Evolutionary conservation across 2,113 vertebrate genomes (phyloP).

Genomic region (Trematomus loennbergii): DNA sequence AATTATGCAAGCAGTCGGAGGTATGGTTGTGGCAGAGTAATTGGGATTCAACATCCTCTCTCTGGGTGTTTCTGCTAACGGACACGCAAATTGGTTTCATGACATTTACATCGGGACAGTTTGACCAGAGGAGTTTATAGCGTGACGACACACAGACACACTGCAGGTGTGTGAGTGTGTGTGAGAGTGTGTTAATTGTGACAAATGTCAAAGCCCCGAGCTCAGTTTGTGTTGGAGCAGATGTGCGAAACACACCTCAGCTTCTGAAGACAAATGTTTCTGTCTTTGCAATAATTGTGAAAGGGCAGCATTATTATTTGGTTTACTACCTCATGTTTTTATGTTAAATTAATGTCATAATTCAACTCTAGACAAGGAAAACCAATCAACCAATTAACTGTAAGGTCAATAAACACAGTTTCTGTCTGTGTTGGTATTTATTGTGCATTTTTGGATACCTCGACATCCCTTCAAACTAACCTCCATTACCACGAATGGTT

Average conservation of each 20-base stretch:
- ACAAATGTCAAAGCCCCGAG: conserved; percentile 34
- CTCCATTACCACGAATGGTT: no score
- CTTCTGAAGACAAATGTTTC: conserved; percentile 32
- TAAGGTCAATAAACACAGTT: not conserved
- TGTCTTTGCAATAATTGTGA: conserved; percentile 16
- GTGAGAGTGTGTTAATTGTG: conserved; percentile 13
- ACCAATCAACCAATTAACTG: not conserved
- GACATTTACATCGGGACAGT: conserved; percentile 57
- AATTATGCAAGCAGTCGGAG: conserved; percentile 52
- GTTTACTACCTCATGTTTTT: conserved; percentile 25
- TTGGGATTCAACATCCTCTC: conserved; percentile 32
- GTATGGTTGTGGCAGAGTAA: conserved; percentile 35
- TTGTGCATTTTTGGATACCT: no score
- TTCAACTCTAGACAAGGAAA: not conserved
- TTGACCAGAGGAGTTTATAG: conserved; percentile 16
- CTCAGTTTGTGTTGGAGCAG: conserved; percentile 23
- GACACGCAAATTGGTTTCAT: conserved; percentile 37
- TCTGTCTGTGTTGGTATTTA: not conserved
- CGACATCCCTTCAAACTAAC: no score
- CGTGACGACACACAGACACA: not conserved
- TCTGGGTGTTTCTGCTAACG: conserved; percentile 2
- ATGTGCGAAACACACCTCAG: conserved; percentile 17
- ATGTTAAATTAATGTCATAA: conserved; percentile 4
- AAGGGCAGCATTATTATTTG: conserved; percentile 24
- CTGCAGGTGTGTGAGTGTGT: conserved; percentile 15